Evolutionary conservation across 1,140 invertebrate species (phyloP).

Genomic region (Drosophila pectinifera): DNA sequence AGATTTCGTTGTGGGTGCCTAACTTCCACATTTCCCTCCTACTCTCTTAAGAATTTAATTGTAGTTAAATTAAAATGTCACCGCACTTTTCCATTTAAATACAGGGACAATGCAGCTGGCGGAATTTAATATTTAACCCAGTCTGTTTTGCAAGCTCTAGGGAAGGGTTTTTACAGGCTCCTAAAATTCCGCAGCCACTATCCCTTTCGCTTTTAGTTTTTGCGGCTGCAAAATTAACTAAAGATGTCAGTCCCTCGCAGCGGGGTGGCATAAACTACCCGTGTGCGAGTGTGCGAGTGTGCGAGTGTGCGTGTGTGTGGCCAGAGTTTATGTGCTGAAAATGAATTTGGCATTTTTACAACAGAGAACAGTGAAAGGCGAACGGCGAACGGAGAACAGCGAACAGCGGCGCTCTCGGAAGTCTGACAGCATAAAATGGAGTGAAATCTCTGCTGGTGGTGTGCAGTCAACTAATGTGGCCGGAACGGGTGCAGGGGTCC

Average conservation of each 20-base stretch:
- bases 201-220: slow-evolving; percentile 45
- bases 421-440: slow-evolving; percentile 82
- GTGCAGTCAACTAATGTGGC: slow-evolving; percentile 69
- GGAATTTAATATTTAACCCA: slow-evolving; percentile 6
- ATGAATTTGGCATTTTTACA: slow-evolving; percentile 83
- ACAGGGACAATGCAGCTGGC: not conserved
- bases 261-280: slow-evolving; percentile 61
- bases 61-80: not conserved
- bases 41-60: not conserved
- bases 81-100: not conserved
- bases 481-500: not conserved
- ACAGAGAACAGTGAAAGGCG: slow-evolving; percentile 17
- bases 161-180: slow-evolving; percentile 6
- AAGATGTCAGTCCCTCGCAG: slow-evolving; percentile 67
- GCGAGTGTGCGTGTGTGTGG: slow-evolving; percentile 29
- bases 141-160: not conserved
- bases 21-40: no score
- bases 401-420: slow-evolving; percentile 67
- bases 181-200: slow-evolving; percentile 27
- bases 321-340: slow-evolving; percentile 75
- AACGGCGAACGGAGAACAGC: slow-evolving; percentile 11
- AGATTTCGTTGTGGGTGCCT: no score
- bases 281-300: slow-evolving; percentile 15
- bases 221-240: slow-evolving; percentile 71
- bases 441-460: slow-evolving; percentile 82